Conservation (phyloP, 1,140 invertebrate genomes). For the Anoplolepis gracilipes region DNA sequence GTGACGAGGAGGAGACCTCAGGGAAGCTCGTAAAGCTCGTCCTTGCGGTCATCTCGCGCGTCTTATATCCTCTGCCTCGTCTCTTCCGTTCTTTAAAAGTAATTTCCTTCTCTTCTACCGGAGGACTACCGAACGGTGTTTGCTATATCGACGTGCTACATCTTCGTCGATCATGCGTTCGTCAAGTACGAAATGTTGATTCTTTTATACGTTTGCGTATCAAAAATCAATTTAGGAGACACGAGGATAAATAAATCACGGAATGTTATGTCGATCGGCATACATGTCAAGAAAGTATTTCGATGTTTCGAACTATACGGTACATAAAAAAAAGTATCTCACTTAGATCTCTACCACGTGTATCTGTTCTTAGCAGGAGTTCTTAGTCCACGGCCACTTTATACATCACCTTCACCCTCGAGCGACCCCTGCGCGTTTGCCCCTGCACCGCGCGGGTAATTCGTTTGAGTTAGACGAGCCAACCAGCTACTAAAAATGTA, state of each 20-base stretch:
- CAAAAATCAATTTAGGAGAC: neutral
- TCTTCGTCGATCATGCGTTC: neutral
- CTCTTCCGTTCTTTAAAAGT: conserved; percentile 41
- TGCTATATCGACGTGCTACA: neutral
- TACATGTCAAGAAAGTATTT: neutral
- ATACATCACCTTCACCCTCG: conserved; percentile 67
- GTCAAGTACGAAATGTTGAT: neutral
- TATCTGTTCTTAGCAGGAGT: conserved; percentile 29
- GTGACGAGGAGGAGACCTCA: conserved; percentile 75
- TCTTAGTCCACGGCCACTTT: conserved; percentile 65
- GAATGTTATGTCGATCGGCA: neutral
- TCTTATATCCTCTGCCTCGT: conserved; percentile 25
- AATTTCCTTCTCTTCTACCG: conserved; percentile 51
- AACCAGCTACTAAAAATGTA: conserved; percentile 78
- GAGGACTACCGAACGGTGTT: conserved; percentile 6
- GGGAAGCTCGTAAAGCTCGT: conserved; percentile 81
- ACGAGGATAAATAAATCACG: neutral
- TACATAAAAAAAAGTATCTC: conserved; percentile 37
- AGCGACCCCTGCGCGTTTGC: conserved; percentile 54
- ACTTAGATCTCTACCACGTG: conserved; percentile 38
- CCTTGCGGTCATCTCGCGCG: conserved; percentile 73
- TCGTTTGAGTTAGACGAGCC: conserved; percentile 76
- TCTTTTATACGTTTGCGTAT: neutral
- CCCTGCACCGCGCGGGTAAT: conserved; percentile 65
- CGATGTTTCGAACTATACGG: neutral